Base-by-base conservation (phyloP, 2,888 invertebrate species). In the Lutraria lutraria region DNA sequence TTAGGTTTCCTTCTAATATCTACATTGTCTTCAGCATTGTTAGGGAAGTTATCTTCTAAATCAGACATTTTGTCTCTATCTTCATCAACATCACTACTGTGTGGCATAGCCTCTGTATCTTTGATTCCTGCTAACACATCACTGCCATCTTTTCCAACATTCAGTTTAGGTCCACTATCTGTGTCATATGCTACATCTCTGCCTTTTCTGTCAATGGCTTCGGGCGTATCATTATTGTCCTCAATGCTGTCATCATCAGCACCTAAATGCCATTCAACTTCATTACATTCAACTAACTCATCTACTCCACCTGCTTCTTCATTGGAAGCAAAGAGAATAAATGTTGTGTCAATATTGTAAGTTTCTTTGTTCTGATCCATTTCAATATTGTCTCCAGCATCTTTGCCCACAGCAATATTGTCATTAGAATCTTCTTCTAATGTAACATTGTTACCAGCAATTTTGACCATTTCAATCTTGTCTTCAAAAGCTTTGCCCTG, bases 211-310 rank as follows among this genome's bases (percentile, higher is more conserved):
- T 68, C 12, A 8, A 68, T 25, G 3, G n/a, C 25, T 68, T 25
- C 63, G 25, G 12, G 25, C 25, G n/a, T 68, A 68, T n/a, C 63
- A 63, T 63, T 21, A 63, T 3, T n/a, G 21, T 72, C 31, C 31
- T 31, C 31, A 6, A 29, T n/a, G 4, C 13, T 72, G 31, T 15
- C 72, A 31, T 31, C 31, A 31, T 72, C 72, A 31, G 29, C n/a
- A 31, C 63, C 31, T 72, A 72, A n/a, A 72, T 72, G 72, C 31
- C 72, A 16, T 72, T 72, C 31, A 72, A 72, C 31, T 72, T 72
- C 29, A 10, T 72, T 31, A 31, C 19, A 31, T 72, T 31, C 15
- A 31, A 13, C 19, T 31, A 31, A 31, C 3, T 29, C 29, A 31
- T 72, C 8, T 25, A 29, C 29, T 72, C 12, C 72, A 72, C 4